These are phyloP conservation scores for Drosophila leontia DNA, from an alignment of 1,140 invertebrate species.

Conservation along the genomic window DNA sequence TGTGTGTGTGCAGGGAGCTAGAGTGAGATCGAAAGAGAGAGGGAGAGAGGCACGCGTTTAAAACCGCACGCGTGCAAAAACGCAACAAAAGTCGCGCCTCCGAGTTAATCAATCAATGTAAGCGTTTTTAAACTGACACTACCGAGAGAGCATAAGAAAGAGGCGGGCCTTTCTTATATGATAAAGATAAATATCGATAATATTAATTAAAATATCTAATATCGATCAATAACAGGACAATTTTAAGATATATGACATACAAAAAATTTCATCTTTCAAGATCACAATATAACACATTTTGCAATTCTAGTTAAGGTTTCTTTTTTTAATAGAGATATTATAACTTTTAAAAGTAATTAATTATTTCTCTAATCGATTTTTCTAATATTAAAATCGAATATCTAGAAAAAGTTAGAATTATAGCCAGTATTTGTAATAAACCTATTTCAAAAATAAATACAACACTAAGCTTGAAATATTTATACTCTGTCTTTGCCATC, in stretches of 20 bases:
- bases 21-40: conserved; percentile 1
- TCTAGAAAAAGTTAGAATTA: not conserved
- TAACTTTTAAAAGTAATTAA: not conserved
- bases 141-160: not conserved
- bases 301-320: not conserved
- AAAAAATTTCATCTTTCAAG: not conserved
- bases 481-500: not conserved
- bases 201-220: not conserved
- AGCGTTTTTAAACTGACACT: conserved; percentile 62
- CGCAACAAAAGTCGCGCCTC: conserved; percentile 73
- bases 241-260: not conserved
- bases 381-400: not conserved
- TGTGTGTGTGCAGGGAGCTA: not conserved
- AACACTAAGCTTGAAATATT: not conserved
- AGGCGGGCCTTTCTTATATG: no score
- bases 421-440: not conserved
- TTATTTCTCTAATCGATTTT: not conserved
- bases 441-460: no score
- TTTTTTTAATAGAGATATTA: not conserved
- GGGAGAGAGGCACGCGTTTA: conserved; percentile 42
- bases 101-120: conserved; percentile 81
- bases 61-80: conserved; percentile 66
- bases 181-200: not conserved
- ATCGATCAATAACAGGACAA: not conserved
- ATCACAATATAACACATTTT: not conserved